These are phyloP conservation scores for Centropus unirufus DNA, from an alignment of 2,113 vertebrate species.

Conservation along the genomic window DNA sequence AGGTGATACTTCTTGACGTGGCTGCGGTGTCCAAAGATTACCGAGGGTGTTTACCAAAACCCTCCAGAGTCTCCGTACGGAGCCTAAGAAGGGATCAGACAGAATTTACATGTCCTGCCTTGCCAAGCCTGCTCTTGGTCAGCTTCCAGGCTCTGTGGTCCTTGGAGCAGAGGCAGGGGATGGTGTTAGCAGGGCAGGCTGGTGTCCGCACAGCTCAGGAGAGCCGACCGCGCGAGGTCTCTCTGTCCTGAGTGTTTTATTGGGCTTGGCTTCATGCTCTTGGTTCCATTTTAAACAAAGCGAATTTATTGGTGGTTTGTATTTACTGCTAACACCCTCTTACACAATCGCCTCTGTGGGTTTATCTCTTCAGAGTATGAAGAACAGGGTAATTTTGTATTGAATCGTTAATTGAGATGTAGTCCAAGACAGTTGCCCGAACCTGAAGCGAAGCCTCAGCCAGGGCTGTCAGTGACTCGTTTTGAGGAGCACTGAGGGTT, in stretches of 20 bases:
- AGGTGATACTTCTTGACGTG: not conserved
- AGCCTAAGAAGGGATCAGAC: not conserved
- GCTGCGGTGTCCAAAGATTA: constrained; percentile 3
- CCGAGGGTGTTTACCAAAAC: not conserved
- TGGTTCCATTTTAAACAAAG: constrained; percentile 17
- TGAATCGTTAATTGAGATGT: not conserved
- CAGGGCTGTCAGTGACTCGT: not conserved
- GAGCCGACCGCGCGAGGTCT: not conserved
- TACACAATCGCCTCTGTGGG: not conserved
- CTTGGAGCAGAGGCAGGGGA: not conserved
- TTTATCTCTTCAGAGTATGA: not conserved
- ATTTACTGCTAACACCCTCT: not conserved
- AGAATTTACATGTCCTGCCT: not conserved
- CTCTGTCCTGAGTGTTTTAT: not conserved
- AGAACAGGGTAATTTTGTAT: not conserved
- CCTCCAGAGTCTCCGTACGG: not conserved
- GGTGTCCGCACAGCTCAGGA: not conserved
- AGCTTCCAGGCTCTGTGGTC: not conserved
- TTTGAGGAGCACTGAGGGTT: not conserved
- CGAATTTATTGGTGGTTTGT: not conserved
- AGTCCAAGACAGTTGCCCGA: not conserved
- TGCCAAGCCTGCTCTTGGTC: not conserved
- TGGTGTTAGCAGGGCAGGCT: not conserved
- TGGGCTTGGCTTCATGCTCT: not conserved
- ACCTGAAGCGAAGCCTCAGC: not conserved